A percentile compares a stretch with the other conserved stretches of the same genome.
Evolutionary conservation across 2,797 vertebrate genomes (phyloP).

Genomic region (Thunnus albacares): DNA sequence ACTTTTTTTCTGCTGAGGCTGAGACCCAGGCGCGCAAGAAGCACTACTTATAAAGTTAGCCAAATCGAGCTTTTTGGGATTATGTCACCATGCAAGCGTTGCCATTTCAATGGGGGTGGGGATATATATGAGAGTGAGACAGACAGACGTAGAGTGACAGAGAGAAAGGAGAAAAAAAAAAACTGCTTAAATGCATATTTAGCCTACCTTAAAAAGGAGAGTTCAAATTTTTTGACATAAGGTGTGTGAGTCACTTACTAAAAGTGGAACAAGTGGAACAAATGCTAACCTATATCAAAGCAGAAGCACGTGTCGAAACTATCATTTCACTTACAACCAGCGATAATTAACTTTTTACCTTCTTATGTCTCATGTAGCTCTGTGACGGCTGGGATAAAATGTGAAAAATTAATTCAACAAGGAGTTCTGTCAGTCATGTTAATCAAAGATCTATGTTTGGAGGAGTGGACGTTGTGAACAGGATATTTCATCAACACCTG

Average conservation of each 20-base stretch:
- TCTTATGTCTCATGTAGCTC: neutral
- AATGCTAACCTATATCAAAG: neutral
- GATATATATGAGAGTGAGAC: conserved; percentile 37
- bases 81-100: conserved; percentile 81
- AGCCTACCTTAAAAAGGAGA: conserved; percentile 42
- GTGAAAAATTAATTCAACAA: neutral
- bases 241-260: neutral
- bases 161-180: conserved; percentile 34
- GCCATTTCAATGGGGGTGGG: conserved; percentile 76
- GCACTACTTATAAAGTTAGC: conserved; percentile 88
- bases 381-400: neutral
- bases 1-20: conserved; percentile 84
- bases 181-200: conserved; percentile 52
- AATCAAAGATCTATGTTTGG: neutral
- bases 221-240: conserved; percentile 7
- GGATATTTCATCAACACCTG: conserved; percentile 17
- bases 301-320: neutral
- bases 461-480: neutral
- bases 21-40: conserved; percentile 84
- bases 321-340: neutral
- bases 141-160: conserved; percentile 49
- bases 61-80: conserved; percentile 86
- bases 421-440: neutral
- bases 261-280: neutral
- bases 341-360: neutral